Conservation (phyloP, 2,888 invertebrate genomes). For the Philereme vetulata region DNA sequence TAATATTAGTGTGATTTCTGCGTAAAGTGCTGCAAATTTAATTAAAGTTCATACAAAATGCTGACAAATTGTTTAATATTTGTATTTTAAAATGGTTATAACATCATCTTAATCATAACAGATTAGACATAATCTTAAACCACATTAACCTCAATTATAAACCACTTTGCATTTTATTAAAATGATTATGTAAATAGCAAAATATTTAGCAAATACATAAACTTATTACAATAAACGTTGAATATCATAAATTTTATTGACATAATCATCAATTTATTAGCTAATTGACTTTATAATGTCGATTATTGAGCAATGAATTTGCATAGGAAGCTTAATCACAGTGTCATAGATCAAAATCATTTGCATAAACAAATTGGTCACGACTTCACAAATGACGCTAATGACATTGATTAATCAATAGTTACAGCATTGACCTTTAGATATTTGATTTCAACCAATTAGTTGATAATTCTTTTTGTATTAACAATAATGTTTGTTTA, state of each 20-base stretch:
- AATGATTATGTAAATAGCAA: not conserved
- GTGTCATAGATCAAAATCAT: slow-evolving; percentile 29
- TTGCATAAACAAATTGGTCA: slow-evolving; percentile 20
- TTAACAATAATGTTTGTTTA: too few relatives aligned
- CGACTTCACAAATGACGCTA: slow-evolving; percentile 9
- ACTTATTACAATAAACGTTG: slow-evolving; percentile 19
- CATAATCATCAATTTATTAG: slow-evolving; percentile 41
- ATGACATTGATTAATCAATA: not conserved
- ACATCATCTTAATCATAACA: not conserved
- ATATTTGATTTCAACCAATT: too few relatives aligned
- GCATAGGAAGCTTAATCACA: slow-evolving; percentile 33
- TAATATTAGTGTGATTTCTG: too few relatives aligned
- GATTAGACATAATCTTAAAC: slow-evolving; percentile 16
- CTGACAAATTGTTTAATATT: not conserved
- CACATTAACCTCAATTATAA: slow-evolving; percentile 18
- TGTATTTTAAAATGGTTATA: not conserved
- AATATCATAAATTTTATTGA: slow-evolving; percentile 31
- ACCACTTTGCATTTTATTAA: slow-evolving; percentile 8
- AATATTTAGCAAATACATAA: slow-evolving; percentile 18
- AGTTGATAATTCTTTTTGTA: too few relatives aligned
- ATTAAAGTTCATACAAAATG: too few relatives aligned
- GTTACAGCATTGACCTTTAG: not conserved
- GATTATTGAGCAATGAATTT: slow-evolving; percentile 34
- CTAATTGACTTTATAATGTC: slow-evolving; percentile 33
- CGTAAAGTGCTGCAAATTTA: too few relatives aligned